Base-by-base conservation (phyloP, 2,888 invertebrate species). In the Celastrina argiolus region DNA sequence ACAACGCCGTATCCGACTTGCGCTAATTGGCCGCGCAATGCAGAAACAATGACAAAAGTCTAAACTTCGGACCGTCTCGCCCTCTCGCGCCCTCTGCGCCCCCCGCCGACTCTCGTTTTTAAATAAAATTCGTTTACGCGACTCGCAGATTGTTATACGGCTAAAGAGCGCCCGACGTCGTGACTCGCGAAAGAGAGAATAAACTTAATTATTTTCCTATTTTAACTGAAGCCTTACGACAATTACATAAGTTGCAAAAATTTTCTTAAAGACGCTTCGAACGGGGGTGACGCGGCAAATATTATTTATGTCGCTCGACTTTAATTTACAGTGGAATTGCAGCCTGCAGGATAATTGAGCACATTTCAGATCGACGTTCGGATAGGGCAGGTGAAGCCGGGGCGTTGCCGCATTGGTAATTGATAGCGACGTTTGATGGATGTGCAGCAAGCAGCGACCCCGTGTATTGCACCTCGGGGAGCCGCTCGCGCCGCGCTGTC, bases 21-120 rank as follows among this genome's bases (percentile, higher is more conserved):
- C 81, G 81, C 88, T 90, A 90, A 90, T 90, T 90, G 90, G 90
- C 85, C 80, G 85, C 82, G 85, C 88, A 88, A 89, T 89, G 88
- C 83, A 83, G 85, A 86, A 89, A 90, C 90, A 90, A 90, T 89
- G 86, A 87, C 87, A 88, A 87, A 59, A 61, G 39, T 61, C 61
- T 39, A 59, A 90, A 88, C 83, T 90, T 88, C 77, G 79, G 76
- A 75, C 75, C 82, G 82, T 80, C 80, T 81, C 82, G 81, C 77
- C 75, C 80, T 78, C 77, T 79, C 76, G 79, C 78, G 78, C 77
- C 78, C 82, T 82, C 81, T 78, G 82, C 80, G 80, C 66, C 73
- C 81, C 83, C 80, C 82, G 18, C 39, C 39, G 58, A n/a, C 39
- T 18, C 83, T 81, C 84, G 51, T 84, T 89, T 87, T 87, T 87